Base-by-base conservation (phyloP, 2,113 vertebrate genomes). In the Lichenostomus cassidix region DNA sequence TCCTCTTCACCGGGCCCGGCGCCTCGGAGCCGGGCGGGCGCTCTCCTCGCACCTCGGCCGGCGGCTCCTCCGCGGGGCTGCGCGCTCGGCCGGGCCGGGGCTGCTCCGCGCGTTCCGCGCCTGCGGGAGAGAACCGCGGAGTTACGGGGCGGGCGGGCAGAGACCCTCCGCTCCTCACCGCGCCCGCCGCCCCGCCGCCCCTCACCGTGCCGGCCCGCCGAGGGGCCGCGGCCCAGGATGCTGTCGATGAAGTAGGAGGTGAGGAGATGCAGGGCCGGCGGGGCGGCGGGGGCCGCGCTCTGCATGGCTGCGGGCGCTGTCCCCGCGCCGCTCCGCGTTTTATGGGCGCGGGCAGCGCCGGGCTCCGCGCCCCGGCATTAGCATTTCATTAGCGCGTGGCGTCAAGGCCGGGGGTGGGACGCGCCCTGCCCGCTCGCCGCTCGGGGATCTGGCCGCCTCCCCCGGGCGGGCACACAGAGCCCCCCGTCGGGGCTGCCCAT, bases 391-490 rank as follows among this genome's bases (percentile, higher is more conserved):
- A 95, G 37, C 47, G 71, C 50, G 87, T 90, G 87, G 86, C 93
- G 95, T 95, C 96, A 96, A 76, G 90, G 87, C 67, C 92, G 93
- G 94, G 94, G 96, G 94, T 73, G 96, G 97, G 93, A 94, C 90
- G 63, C 42, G 84, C 31, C 25, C 55, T 35, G 81, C 23, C 68
- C 44, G 44, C 67, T 90, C 41, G 46, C 44, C 35, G 63, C 31
- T 29, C 59, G 35, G 70, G 49, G 86, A 55, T 85, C 12, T 44
- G 29, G 89, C 58, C 77, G 4, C 59, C 76, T 31, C 76, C 77
- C 58, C 39, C 19, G n/a, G 27, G 71, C 37, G 18, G 55, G 46
- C 27, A 2, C 12, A 2, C 17, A 23, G 23, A 76, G 41, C 52
- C 28, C 47, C 41, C 47, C n/a, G 17, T 11, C 31, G 68, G 60